Percentiles rank a stretch among this genome's conserved stretches.
These are phyloP conservation scores for Heliconius hortense DNA, from an alignment of 2,888 invertebrate genomes.

Conservation along the genomic window DNA sequence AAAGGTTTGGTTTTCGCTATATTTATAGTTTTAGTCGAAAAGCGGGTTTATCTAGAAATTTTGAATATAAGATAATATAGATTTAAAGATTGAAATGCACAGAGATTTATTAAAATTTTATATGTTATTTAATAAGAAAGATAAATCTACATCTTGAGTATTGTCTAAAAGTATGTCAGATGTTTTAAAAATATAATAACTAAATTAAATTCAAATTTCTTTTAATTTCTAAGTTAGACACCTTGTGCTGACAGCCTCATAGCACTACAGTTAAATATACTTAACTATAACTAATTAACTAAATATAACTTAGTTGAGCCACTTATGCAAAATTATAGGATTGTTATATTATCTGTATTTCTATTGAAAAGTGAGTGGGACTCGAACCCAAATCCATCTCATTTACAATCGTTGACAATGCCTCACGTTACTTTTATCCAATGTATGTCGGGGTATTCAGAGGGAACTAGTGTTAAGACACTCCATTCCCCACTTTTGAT, in stretches of 20 bases:
- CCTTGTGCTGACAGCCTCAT: neutral
- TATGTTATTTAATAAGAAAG: too few species aligned
- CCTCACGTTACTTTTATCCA: too few species aligned
- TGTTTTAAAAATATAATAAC: too few species aligned
- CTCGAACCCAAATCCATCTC: neutral
- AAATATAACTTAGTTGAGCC: slow-evolving; percentile 10
- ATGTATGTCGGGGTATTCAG: too few species aligned
- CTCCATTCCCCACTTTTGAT: too few species aligned
- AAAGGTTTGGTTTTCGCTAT: too few species aligned
- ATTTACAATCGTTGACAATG: neutral
- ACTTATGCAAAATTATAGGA: neutral
- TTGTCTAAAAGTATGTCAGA: neutral
- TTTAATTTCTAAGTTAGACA: neutral
- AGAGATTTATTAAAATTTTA: too few species aligned
- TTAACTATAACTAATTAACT: neutral
- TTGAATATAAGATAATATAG: too few species aligned
- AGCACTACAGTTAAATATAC: slow-evolving; percentile 9
- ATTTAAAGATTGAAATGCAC: too few species aligned
- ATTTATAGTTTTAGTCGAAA: too few species aligned
- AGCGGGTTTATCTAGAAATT: too few species aligned
- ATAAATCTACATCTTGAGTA: neutral
- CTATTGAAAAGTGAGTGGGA: neutral
- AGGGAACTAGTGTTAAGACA: too few species aligned
- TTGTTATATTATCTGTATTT: neutral
- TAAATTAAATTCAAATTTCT: neutral